These are phyloP conservation scores for Aleiodes leptofemur DNA, from an alignment of 2,888 invertebrate species.

Conservation along the genomic window DNA sequence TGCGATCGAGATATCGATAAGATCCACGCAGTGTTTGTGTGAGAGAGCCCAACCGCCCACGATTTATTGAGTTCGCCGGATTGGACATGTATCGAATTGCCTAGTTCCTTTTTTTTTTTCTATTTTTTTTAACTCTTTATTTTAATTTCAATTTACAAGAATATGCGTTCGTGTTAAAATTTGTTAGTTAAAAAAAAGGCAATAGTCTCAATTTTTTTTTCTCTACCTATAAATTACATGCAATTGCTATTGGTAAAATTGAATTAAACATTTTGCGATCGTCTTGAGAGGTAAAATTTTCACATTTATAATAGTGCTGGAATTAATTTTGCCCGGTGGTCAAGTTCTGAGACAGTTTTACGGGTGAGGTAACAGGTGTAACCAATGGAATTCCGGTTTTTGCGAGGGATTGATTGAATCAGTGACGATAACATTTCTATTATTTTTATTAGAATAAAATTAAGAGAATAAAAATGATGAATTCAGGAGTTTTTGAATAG, in stretches of 20 bases:
- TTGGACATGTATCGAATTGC: slow-evolving; percentile 38
- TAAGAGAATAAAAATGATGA: no score
- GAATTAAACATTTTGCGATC: no score
- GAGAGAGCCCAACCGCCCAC: slow-evolving; percentile 62
- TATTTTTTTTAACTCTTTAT: neutral
- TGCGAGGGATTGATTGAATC: no score
- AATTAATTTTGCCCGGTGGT: neutral
- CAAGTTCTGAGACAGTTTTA: no score
- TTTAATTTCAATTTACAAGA: neutral
- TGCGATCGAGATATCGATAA: slow-evolving; percentile 61
- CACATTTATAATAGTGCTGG: neutral
- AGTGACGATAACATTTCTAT: no score
- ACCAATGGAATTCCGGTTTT: neutral
- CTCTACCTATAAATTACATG: slow-evolving; percentile 6
- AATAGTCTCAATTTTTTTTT: neutral
- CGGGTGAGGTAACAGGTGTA: slow-evolving; percentile 5
- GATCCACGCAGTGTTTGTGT: slow-evolving; percentile 47
- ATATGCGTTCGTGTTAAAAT: slow-evolving; percentile 25
- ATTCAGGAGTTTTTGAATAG: no score
- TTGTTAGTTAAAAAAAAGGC: slow-evolving; percentile 4
- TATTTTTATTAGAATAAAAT: no score
- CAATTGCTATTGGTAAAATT: neutral
- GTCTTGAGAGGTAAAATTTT: neutral
- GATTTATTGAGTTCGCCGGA: slow-evolving; percentile 65
- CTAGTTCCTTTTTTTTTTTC: slow-evolving; percentile 1